Base-by-base conservation (phyloP, 2,113 vertebrate genomes). In the Coracopsis vasa region DNA sequence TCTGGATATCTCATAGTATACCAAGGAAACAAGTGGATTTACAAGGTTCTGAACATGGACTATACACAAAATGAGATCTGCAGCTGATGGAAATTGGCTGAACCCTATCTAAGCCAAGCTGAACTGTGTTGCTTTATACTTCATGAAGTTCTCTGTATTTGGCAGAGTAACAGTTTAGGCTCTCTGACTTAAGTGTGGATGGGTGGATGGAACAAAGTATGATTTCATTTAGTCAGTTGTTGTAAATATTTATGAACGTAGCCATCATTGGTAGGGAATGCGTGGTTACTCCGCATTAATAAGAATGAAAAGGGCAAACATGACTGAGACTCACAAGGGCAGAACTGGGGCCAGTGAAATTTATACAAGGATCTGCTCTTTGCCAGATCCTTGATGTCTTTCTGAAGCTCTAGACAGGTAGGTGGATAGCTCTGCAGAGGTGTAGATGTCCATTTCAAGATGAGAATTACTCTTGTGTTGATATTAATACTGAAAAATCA, bases 241-340 rank as follows among this genome's bases (percentile, higher is more conserved):
- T 97, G 94, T 98, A 98, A 98, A 98, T 98, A 97, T 97, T 98
- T 97, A 97, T 96, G 74, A 66, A 90, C 77, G 67, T 50, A 56
- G 91, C 73, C 94, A 95, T 97, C 83, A 83, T n/a, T 85, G 89
- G 81, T 95, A 75, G 87, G 87, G 84, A 64, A 96, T 95, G 79
- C 2, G 3, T 89, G 16, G 54, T 77, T 64, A 39, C 66, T 71
- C 5, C 24, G 66, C 50, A 48, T 92, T 91, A 95, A 54, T 53
- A 95, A 83, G 62, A 69, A 94, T 65, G 41, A 56, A 89, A 62
- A 81, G 70, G 78, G 80, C 92, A 96, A 95, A 48, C 9, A 9
- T 31, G 69, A 60, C 80, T 60, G 65, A 44, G 69, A 72, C 47
- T 94, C 4, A 0, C 25, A 37, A 83, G 37, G 44, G 45, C 39